Evolutionary conservation across 2,888 invertebrate genomes (phyloP).

Genomic region (Colletes collaris): DNA sequence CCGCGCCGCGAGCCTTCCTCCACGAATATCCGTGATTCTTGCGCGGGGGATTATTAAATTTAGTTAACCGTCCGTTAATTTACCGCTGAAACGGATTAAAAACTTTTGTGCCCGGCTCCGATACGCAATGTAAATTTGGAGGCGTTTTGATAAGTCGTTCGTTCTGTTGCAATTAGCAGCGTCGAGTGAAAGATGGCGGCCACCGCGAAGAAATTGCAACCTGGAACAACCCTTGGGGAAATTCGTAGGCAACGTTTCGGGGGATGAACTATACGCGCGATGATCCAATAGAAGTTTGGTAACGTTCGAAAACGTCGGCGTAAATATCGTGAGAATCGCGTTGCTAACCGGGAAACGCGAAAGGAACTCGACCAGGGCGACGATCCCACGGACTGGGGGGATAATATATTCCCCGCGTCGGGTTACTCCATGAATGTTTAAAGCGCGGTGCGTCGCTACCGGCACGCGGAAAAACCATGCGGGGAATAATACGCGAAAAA

Average conservation of each 20-base stretch:
- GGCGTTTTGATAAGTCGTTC: no score
- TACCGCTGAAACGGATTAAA: no score
- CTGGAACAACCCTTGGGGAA: conserved; percentile 6
- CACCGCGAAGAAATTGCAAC: neutral
- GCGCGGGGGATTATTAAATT: no score
- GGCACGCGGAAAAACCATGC: neutral
- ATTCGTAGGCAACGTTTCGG: conserved; percentile 2
- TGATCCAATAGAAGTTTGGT: neutral
- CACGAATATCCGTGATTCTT: no score
- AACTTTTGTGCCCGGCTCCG: no score
- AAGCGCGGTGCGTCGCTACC: conserved; percentile 2
- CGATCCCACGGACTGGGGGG: conserved; percentile 10
- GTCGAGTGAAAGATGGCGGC: neutral
- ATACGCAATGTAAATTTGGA: no score
- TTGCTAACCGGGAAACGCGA: neutral
- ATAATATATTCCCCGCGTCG: conserved; percentile 28
- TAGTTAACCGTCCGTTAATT: no score
- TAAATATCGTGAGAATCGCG: neutral
- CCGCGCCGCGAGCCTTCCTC: no score
- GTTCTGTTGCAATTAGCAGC: no score
- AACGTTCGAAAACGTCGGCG: neutral
- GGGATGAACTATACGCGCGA: neutral
- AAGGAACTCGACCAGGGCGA: neutral
- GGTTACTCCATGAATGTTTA: conserved; percentile 26
- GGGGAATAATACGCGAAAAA: neutral